Evolutionary conservation across 1,140 invertebrate species (phyloP).

Genomic region (Kradibia gibbosae): DNA sequence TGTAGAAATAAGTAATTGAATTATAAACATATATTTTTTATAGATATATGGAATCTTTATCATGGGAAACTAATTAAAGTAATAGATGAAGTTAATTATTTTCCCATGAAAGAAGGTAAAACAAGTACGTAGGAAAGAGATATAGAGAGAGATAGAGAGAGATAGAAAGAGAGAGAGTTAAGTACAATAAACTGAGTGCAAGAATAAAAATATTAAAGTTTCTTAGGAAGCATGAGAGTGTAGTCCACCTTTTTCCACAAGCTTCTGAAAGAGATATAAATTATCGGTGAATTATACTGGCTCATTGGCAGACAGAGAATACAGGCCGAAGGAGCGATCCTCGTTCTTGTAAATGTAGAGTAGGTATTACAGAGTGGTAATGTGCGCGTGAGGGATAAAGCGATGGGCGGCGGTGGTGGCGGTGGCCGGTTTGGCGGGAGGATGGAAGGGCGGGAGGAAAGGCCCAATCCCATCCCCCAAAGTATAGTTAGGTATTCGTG

Average conservation of each 20-base stretch:
- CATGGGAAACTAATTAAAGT: not conserved
- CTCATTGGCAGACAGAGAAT: slow-evolving; percentile 25
- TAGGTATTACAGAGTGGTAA: slow-evolving; percentile 23
- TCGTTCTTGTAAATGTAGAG: slow-evolving; percentile 17
- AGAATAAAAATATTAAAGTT: slow-evolving; percentile 7
- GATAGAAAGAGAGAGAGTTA: no score
- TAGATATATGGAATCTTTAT: not conserved
- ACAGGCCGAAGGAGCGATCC: not conserved
- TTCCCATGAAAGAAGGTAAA: not conserved
- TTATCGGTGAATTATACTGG: slow-evolving; percentile 25
- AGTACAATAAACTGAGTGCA: not conserved
- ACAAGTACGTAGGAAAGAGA: not conserved
- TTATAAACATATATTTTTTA: no score
- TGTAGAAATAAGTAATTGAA: no score
- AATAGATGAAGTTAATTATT: not conserved
- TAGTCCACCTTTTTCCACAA: not conserved
- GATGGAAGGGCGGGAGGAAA: not conserved
- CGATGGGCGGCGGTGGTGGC: not conserved
- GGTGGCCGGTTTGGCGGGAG: not conserved
- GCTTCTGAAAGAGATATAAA: slow-evolving; percentile 31
- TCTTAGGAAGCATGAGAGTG: slow-evolving; percentile 14
- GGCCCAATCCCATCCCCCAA: not conserved
- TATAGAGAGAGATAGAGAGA: not conserved
- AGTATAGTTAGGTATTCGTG: slow-evolving; percentile 51
- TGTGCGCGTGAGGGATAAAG: slow-evolving; percentile 34